These are phyloP conservation scores for Gyrodactylus salaris DNA, from an alignment of 1,140 invertebrate genomes.

Conservation along the genomic window DNA sequence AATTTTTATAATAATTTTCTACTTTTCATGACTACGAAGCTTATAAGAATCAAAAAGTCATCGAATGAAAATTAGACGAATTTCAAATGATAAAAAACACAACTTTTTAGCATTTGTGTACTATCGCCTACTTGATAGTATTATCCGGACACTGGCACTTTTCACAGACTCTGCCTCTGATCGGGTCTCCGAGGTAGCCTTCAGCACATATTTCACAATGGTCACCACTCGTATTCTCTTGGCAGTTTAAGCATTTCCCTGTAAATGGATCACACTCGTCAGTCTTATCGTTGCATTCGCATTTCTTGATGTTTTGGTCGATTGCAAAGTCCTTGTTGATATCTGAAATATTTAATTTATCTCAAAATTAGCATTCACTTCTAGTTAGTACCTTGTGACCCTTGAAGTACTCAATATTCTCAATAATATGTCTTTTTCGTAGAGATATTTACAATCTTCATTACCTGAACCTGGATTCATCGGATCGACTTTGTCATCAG, in stretches of 20 bases:
- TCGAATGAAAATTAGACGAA: too few relatives aligned
- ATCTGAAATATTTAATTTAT: neutral
- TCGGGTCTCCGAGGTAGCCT: neutral
- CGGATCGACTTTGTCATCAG: too few relatives aligned
- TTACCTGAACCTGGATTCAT: too few relatives aligned
- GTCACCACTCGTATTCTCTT: slow-evolving; percentile 47
- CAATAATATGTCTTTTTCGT: too few relatives aligned
- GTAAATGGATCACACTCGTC: slow-evolving; percentile 57
- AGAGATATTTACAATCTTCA: too few relatives aligned
- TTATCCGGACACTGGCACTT: neutral
- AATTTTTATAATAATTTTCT: slow-evolving; percentile 49
- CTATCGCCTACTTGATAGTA: neutral
- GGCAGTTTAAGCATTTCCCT: slow-evolving; percentile 57
- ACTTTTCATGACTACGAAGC: neutral
- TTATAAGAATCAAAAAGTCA: too few relatives aligned
- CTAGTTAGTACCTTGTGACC: too few relatives aligned
- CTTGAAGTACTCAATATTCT: too few relatives aligned
- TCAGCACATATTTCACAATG: slow-evolving; percentile 37
- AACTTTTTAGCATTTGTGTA: too few relatives aligned
- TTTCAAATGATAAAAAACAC: too few relatives aligned
- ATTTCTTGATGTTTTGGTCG: slow-evolving; percentile 27
- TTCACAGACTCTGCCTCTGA: neutral
- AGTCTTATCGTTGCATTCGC: slow-evolving; percentile 81
- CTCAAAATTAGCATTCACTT: too few relatives aligned
- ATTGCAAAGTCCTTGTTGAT: neutral